Evolutionary conservation across 1,140 invertebrate species (phyloP), one percentile per base, ranked within the genome.

Genomic region (Psilanteris sp.): DNA sequence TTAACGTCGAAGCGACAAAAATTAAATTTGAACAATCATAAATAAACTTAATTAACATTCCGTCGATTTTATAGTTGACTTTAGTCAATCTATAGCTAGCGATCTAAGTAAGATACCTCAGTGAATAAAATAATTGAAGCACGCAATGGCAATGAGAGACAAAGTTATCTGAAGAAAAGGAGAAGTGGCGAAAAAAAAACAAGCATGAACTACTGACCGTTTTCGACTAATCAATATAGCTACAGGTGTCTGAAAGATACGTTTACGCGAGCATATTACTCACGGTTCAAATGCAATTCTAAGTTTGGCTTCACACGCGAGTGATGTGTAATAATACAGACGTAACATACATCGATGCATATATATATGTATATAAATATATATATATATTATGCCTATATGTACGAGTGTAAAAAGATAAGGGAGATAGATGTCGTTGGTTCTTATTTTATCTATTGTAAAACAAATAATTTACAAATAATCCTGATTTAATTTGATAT

Each of bases 231-330:
- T 84, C 82, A 50, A 85, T 85, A 82, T 84, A 84, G 82, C 83
- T 84, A 84, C 83, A 85, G 82, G 82, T 85, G 81, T 83, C 79
- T 46, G 73, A 79, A n/a, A n/a, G n/a, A n/a, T n/a, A n/a, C n/a
- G n/a, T n/a, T n/a, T n/a, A n/a, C n/a, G n/a, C n/a, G n/a, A n/a
- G n/a, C n/a, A n/a, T n/a, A n/a, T n/a, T n/a, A n/a, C n/a, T n/a
- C n/a, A n/a, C n/a, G n/a, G n/a, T n/a, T n/a, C n/a, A n/a, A n/a
- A n/a, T n/a, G n/a, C n/a, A n/a, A n/a, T n/a, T n/a, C n/a, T n/a
- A n/a, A n/a, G n/a, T n/a, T n/a, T n/a, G n/a, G n/a, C n/a, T n/a
- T n/a, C n/a, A n/a, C n/a, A n/a, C n/a, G n/a, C n/a, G n/a, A n/a
- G n/a, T n/a, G n/a, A n/a, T n/a, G n/a, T n/a, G n/a, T n/a, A n/a